Percentiles rank a stretch among this genome's conserved stretches.
Conservation (phyloP, 2,113 vertebrate species). For the Caracal caracal region DNA sequence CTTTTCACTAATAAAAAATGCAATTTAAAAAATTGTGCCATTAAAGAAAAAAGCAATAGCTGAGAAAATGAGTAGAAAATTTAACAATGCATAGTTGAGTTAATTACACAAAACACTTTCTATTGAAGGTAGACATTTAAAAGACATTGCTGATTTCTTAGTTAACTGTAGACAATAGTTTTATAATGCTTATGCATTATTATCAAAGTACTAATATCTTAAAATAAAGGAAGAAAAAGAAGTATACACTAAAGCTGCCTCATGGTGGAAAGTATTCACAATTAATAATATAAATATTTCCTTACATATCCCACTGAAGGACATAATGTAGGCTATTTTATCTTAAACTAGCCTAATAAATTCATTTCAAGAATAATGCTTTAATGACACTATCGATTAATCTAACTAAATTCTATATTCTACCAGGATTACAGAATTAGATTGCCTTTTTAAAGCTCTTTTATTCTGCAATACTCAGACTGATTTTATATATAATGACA, state of each 20-base stretch:
- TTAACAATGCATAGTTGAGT: neutral
- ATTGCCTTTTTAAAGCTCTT: neutral
- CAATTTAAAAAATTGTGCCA: neutral
- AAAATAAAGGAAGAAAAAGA: neutral
- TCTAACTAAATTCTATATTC: neutral
- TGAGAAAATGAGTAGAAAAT: neutral
- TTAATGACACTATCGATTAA: neutral
- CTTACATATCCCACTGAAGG: neutral
- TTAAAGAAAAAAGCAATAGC: neutral
- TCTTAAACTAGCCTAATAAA: neutral
- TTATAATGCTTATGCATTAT: neutral
- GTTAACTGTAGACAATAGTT: slow-evolving; percentile 15
- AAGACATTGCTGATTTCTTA: neutral
- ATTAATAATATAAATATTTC: neutral
- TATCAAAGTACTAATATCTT: neutral
- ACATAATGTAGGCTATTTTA: neutral
- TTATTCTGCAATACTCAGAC: slow-evolving; percentile 1
- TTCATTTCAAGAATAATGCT: slow-evolving; percentile 22
- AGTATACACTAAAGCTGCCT: neutral
- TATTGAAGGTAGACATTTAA: neutral
- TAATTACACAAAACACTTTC: slow-evolving; percentile 1
- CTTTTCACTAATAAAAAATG: neutral
- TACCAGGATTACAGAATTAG: neutral
- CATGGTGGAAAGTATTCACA: neutral
- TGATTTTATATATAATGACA: neutral